Conservation (phyloP, 1,140 invertebrate genomes). For the Drosophila pseudoobscura region DNA sequence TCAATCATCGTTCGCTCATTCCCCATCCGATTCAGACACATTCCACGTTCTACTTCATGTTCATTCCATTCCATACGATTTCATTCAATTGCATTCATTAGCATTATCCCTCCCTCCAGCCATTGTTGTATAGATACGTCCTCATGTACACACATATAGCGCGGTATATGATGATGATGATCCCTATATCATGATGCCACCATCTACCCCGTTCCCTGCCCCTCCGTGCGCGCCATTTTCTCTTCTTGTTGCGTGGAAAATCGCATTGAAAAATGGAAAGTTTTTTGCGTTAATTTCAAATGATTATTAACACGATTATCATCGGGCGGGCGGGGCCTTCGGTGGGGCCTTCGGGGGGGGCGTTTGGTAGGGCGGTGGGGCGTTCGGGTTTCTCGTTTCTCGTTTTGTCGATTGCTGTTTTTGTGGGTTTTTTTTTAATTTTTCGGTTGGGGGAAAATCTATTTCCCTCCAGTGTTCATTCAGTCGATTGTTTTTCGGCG, state of each 20-base stretch:
- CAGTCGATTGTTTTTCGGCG: conserved; percentile 25
- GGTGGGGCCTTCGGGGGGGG: too few relatives aligned
- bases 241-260: conserved; percentile 19
- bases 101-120: conserved; percentile 22
- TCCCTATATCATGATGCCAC: too few relatives aligned
- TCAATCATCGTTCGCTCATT: too few relatives aligned
- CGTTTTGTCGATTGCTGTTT: conserved; percentile 29
- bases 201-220: not conserved
- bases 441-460: conserved; percentile 26
- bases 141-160: too few relatives aligned
- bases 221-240: not conserved
- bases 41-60: conserved; percentile 19
- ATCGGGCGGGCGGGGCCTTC: too few relatives aligned
- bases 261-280: conserved; percentile 44
- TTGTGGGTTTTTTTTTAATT: not conserved
- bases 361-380: conserved; percentile 19
- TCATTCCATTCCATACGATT: conserved; percentile 32
- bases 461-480: conserved; percentile 24
- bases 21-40: too few relatives aligned
- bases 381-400: conserved; percentile 9
- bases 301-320: conserved; percentile 56
- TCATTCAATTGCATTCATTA: conserved; percentile 47
- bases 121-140: conserved; percentile 13
- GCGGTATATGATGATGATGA: too few relatives aligned
- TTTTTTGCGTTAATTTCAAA: conserved; percentile 48